Evolutionary conservation across 2,888 invertebrate species (phyloP).

Genomic region (Salpingus planirostris): DNA sequence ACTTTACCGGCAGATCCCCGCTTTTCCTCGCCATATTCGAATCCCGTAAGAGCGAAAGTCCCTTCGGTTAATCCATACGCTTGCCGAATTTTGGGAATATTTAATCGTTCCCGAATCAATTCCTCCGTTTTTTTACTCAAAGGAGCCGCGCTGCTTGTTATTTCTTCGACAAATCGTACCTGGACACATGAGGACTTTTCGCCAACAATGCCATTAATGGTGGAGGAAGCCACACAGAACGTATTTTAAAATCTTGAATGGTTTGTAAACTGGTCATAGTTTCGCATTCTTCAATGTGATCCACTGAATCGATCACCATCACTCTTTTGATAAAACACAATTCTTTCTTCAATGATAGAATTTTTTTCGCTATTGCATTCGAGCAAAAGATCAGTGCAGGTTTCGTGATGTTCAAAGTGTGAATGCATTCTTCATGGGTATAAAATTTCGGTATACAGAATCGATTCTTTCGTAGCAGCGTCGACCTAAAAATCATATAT

Average conservation of each 20-base stretch:
- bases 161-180: constrained; percentile 62
- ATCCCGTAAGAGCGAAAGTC: constrained; percentile 47
- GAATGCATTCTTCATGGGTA: constrained; percentile 30
- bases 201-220: constrained; percentile 74
- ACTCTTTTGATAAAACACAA: no score
- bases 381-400: constrained; percentile 60
- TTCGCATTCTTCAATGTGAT: no score
- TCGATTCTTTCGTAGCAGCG: constrained; percentile 18
- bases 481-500: constrained; percentile 24
- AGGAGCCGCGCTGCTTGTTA: constrained; percentile 74
- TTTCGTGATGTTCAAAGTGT: constrained; percentile 53
- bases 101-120: constrained; percentile 45
- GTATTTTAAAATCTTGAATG: constrained; percentile 62
- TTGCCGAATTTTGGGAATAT: constrained; percentile 51
- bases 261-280: no score
- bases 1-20: constrained; percentile 56
- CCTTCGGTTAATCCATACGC: constrained; percentile 71
- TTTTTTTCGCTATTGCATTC: constrained; percentile 25
- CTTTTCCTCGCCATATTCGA: constrained; percentile 36
- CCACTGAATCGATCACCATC: no score
- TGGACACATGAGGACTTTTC: constrained; percentile 66
- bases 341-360: no score
- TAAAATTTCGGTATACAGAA: constrained; percentile 24
- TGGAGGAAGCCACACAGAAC: no score
- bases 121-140: constrained; percentile 59